A percentile compares a stretch with the other conserved stretches of the same genome.
Evolutionary conservation across 2,797 vertebrate species (phyloP).

Genomic region (Acridotheres tristis): DNA sequence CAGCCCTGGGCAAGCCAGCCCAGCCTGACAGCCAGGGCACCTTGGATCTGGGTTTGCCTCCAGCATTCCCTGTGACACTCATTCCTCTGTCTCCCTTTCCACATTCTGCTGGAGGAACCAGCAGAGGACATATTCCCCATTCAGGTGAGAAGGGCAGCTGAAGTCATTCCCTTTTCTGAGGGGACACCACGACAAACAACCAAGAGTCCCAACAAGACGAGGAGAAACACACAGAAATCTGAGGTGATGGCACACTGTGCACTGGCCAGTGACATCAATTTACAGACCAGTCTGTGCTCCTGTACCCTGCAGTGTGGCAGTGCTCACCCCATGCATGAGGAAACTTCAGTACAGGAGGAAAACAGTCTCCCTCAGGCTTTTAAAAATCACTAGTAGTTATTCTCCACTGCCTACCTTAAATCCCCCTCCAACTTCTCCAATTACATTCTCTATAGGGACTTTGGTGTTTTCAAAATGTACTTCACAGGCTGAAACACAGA

Average conservation of each 20-base stretch:
- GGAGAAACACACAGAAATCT: not conserved
- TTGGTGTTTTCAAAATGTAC: constrained; percentile 91
- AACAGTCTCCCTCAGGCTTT: not conserved
- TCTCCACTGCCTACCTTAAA: constrained; percentile 85
- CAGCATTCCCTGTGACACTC: not conserved
- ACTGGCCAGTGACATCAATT: not conserved
- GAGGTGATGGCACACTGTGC: not conserved
- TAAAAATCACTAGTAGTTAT: not conserved
- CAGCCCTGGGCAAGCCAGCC: not conserved
- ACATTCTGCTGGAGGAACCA: not conserved
- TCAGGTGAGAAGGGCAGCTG: not conserved
- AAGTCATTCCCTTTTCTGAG: not conserved
- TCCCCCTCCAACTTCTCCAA: constrained; percentile 92
- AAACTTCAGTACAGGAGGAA: not conserved
- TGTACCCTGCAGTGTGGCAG: not conserved
- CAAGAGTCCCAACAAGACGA: not conserved
- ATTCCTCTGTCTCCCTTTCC: not conserved
- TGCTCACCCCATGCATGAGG: fast-evolving
- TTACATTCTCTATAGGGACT: constrained; percentile 91
- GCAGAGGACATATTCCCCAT: not conserved
- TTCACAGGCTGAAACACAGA: constrained; percentile 86
- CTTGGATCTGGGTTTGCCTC: not conserved
- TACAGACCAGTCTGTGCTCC: not conserved
- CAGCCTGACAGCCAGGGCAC: not conserved
- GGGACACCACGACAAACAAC: not conserved